Conservation (phyloP, 2,797 vertebrate species). For the Malacoctenus gilli region DNA sequence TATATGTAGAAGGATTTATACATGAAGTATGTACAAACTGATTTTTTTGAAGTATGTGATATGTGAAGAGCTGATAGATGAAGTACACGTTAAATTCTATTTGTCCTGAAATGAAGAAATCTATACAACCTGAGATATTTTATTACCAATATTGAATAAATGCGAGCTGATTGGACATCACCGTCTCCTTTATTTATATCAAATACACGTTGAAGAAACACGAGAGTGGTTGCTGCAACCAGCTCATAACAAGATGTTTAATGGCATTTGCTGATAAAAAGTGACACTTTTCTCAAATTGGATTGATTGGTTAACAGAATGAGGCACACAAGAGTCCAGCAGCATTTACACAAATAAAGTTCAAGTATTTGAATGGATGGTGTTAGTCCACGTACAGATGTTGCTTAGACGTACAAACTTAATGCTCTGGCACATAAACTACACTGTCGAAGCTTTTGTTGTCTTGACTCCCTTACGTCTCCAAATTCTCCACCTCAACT, state of each 20-base stretch:
- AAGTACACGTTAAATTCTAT: no score
- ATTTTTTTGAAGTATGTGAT: no score
- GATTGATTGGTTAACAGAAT: conserved; percentile 52
- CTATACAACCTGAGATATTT: conserved; percentile 47
- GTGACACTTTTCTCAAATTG: conserved; percentile 52
- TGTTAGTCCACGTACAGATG: conserved; percentile 47
- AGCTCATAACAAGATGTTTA: conserved; percentile 63
- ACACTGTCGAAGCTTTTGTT: conserved; percentile 24
- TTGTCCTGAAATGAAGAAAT: conserved; percentile 58
- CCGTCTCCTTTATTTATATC: conserved; percentile 6
- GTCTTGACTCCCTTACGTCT: neutral
- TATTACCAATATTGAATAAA: conserved; percentile 54
- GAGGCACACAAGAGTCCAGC: conserved; percentile 71
- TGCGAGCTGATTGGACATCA: neutral
- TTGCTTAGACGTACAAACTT: conserved; percentile 39
- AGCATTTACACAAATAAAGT: conserved; percentile 63
- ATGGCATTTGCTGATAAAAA: conserved; percentile 62
- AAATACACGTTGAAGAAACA: conserved; percentile 10
- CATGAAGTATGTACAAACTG: no score
- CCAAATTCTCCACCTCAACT: conserved; percentile 17
- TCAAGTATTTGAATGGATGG: conserved; percentile 73
- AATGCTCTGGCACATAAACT: conserved; percentile 39
- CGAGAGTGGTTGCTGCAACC: neutral
- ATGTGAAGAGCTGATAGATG: no score
- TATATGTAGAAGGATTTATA: conserved; percentile 18